Evolutionary conservation across 2,113 vertebrate species (phyloP).

Genomic region (Lagopus leucura): DNA sequence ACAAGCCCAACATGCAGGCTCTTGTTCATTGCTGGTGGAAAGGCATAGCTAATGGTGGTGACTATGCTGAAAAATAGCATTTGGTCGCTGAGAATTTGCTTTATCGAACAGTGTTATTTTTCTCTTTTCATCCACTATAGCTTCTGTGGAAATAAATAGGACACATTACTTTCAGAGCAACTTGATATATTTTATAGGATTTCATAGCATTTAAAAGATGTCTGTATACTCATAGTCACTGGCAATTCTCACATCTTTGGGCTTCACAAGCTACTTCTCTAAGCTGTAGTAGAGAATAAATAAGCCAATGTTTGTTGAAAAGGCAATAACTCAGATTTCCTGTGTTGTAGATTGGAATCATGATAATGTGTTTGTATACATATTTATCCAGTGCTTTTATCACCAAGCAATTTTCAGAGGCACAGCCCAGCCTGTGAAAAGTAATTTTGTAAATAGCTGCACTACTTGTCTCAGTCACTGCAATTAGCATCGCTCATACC

Average conservation of each 20-base stretch:
- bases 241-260: too few relatives aligned
- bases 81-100: too few relatives aligned
- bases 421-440: neutral
- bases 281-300: neutral
- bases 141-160: too few relatives aligned
- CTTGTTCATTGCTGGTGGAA: too few relatives aligned
- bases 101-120: too few relatives aligned
- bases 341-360: neutral
- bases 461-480: neutral
- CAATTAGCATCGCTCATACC: slow-evolving; percentile 14
- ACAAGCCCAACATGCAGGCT: too few relatives aligned
- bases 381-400: neutral
- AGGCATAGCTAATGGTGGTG: too few relatives aligned
- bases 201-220: neutral
- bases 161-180: too few relatives aligned
- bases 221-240: neutral
- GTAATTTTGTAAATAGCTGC: neutral
- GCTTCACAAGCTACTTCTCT: neutral
- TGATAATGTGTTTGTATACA: neutral
- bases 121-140: too few relatives aligned
- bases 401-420: neutral
- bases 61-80: too few relatives aligned
- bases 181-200: neutral
- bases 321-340: neutral
- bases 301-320: neutral